Percentiles rank a stretch among this genome's conserved stretches.
Conservation (phyloP, 2,888 invertebrate genomes). For the Drosophila trichaetosa region DNA sequence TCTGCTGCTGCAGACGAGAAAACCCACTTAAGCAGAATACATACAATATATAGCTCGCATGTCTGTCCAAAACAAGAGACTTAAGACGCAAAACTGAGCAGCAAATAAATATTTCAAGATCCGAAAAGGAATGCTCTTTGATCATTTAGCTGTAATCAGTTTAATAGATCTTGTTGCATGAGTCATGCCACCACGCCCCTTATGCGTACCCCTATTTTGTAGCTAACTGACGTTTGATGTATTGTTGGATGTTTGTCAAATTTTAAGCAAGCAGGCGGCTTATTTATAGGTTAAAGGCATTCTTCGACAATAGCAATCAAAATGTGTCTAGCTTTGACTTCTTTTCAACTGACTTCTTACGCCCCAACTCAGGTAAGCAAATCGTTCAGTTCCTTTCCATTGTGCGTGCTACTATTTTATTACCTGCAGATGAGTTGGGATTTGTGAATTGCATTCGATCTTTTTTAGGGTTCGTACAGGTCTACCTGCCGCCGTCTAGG, state of each 20-base stretch:
- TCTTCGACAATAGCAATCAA: constrained; percentile 21
- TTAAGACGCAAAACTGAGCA: constrained; percentile 45
- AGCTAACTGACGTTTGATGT: constrained; percentile 62
- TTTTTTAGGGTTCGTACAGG: constrained; percentile 32
- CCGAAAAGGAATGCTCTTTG: constrained; percentile 10
- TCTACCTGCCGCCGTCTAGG: constrained; percentile 26
- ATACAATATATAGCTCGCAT: constrained; percentile 18
- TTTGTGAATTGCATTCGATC: constrained; percentile 63
- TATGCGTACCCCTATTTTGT: constrained; percentile 18
- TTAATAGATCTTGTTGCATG: constrained; percentile 42
- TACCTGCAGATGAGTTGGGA: constrained; percentile 45
- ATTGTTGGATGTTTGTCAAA: constrained; percentile 59
- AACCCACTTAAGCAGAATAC: constrained; percentile 13
- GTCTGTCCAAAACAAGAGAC: constrained; percentile 34
- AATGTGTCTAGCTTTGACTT: constrained; percentile 36
- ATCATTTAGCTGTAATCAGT: constrained; percentile 40
- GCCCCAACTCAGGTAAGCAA: constrained; percentile 57
- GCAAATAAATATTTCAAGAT: constrained; percentile 2
- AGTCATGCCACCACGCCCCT: constrained; percentile 52
- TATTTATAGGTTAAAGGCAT: constrained; percentile 10
- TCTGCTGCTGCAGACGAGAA: constrained; percentile 15
- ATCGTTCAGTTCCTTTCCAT: constrained; percentile 12
- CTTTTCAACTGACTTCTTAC: constrained; percentile 60
- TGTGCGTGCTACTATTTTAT: constrained; percentile 41
- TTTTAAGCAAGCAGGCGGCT: constrained; percentile 29